A percentile compares a stretch with the other conserved stretches of the same genome.
Conservation (phyloP, 2,797 vertebrate species). For the Notolepis coatsorum region DNA sequence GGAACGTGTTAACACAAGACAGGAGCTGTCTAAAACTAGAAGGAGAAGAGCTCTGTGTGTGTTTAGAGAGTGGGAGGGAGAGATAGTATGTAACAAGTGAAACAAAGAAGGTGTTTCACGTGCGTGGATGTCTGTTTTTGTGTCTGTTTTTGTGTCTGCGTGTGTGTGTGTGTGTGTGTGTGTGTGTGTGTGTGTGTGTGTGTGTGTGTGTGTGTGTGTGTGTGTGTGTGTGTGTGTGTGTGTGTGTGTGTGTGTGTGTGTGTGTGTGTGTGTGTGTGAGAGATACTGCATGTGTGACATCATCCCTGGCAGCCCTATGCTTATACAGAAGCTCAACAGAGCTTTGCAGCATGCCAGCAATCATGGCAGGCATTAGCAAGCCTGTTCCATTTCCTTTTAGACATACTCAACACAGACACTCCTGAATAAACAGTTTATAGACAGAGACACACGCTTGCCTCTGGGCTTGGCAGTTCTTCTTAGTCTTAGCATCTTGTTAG, state of each 20-base stretch:
- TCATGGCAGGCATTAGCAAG: conserved; percentile 13
- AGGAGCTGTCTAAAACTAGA: conserved; percentile 24
- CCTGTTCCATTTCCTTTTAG: conserved; percentile 24
- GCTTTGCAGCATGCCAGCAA: conserved; percentile 9
- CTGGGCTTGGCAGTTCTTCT: background rate
- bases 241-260: background rate
- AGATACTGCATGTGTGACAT: no score
- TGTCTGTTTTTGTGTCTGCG: background rate
- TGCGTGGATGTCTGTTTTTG: no score
- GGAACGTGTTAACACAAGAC: no score
- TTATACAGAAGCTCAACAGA: background rate
- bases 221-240: conserved; percentile 1
- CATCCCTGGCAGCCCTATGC: background rate
- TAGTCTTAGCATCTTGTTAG: no score
- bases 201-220: conserved; percentile 20
- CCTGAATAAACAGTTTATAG: conserved; percentile 47
- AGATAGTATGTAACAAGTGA: background rate
- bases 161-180: background rate
- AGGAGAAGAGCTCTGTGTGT: background rate
- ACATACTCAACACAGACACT: background rate
- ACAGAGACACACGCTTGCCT: background rate
- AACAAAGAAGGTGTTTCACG: no score
- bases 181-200: background rate
- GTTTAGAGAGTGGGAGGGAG: background rate
- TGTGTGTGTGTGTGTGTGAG: background rate